A percentile compares a stretch with the other conserved stretches of the same genome.
phyloP scores from a whole-genome alignment of 2,888 invertebrate genomes.

The Eupithecia subumbrata region DNA sequence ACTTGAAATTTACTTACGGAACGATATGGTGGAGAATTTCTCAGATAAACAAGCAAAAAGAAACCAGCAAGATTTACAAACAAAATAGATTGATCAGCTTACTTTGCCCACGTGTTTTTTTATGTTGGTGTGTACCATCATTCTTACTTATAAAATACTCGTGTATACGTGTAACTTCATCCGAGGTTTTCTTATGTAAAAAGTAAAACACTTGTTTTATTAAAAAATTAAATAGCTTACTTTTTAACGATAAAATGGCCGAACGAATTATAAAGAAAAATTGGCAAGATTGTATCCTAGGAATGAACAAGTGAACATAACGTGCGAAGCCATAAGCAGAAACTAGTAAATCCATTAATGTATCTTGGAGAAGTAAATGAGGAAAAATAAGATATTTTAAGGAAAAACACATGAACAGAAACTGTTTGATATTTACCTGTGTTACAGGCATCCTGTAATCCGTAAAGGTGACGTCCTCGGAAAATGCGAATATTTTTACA shows the following conservation, averaged over 20 bases:
- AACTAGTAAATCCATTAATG: too few relatives aligned
- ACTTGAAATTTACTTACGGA: neutral
- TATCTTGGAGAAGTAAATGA: too few relatives aligned
- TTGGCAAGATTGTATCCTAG: neutral
- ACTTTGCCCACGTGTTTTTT: neutral
- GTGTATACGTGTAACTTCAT: neutral
- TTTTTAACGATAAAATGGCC: neutral
- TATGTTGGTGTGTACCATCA: neutral
- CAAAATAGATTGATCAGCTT: neutral
- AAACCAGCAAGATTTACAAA: neutral
- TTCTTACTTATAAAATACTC: neutral
- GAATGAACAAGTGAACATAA: neutral
- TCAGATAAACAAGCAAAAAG: neutral
- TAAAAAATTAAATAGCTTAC: neutral
- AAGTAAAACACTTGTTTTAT: neutral
- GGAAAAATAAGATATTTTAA: too few relatives aligned
- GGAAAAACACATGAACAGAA: too few relatives aligned
- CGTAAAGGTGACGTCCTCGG: neutral
- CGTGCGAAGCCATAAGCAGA: too few relatives aligned
- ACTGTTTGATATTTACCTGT: neutral
- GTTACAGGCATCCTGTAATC: neutral
- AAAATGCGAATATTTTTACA: slow-evolving; percentile 3
- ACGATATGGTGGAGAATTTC: neutral
- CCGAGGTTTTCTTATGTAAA: neutral
- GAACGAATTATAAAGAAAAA: neutral